Evolutionary conservation across 2,888 invertebrate genomes (phyloP), one percentile per base, ranked within the genome.

Genomic region (Brachyopa scutellaris): DNA sequence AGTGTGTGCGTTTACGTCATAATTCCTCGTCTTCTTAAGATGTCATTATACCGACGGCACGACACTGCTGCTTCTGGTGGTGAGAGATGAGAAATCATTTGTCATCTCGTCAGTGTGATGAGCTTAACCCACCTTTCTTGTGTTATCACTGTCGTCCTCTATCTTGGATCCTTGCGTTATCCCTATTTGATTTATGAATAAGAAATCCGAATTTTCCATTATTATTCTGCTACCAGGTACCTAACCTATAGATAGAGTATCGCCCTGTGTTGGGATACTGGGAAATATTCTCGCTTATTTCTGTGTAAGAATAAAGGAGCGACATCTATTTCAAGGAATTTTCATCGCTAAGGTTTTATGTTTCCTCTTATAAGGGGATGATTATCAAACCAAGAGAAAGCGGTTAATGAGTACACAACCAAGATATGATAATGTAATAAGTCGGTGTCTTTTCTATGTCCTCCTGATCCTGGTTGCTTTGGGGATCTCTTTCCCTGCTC

Each of bases 21-120:
- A 82, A 82, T 72, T 72, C 70, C 82, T 21, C 13, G 66, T 72
- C 82, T 72, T 77, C 72, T 82, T 76, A 82, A 82, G 82, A 82
- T 66, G 77, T 82, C 77, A 82, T 66, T 77, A 66, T 77, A 51
- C 66, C 70, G 77, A 70, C 70, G 70, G 82, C 57, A 76, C 59
- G 49, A 59, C 67, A 51, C 33, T 45, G 19, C 26, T 38, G 19
- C 23, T 47, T 17, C 36, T 61, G 31, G 9, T 36, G 26, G 13
- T 21, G 29, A 19, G 38, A 51, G 33, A 45, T 59, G 73, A 62
- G 38, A 7, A 42, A 51, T 72, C 82, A 82, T 82, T 82, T 82
- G 66, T 82, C 82, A 77, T 77, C 49, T 77, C 70, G 82, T 77
- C 66, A 59, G 59, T 45, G 59, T 53, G 82, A 77, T 82, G 82